phyloP scores from a whole-genome alignment of 1,140 invertebrate species.

The Mycetomoellerius zeteki region DNA sequence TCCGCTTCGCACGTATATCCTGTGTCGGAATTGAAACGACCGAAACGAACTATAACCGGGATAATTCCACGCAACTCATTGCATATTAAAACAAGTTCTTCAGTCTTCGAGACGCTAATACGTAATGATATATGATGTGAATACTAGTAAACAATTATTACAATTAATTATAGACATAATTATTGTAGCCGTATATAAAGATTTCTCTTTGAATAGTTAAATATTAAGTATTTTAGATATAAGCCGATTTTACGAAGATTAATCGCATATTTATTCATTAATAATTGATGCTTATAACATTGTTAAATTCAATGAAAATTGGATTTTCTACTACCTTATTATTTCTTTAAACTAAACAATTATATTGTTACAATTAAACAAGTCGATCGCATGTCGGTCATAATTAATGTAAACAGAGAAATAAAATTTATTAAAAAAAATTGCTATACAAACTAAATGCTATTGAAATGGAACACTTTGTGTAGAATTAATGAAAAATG shows the following conservation, averaged over 20 bases:
- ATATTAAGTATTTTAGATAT: not conserved
- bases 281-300: not conserved
- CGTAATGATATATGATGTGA: not conserved
- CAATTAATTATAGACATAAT: conserved; percentile 26
- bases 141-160: conserved; percentile 19
- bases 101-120: not conserved
- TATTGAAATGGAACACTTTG: not conserved
- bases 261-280: not conserved
- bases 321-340: not conserved
- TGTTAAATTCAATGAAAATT: not conserved
- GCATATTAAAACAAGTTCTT: not conserved
- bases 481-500: not conserved
- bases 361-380: not conserved
- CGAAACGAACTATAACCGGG: conserved; percentile 35
- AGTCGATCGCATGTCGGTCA: not conserved
- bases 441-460: conserved; percentile 7
- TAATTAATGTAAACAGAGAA: not conserved
- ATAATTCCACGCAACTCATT: conserved; percentile 6
- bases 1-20: conserved; percentile 42
- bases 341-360: not conserved
- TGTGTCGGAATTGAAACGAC: conserved; percentile 53
- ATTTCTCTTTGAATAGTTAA: not conserved
- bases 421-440: conserved; percentile 1
- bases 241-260: not conserved
- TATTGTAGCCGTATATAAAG: not conserved